phyloP scores from a whole-genome alignment of 2,888 invertebrate genomes.

The Masnerella sp. region DNA sequence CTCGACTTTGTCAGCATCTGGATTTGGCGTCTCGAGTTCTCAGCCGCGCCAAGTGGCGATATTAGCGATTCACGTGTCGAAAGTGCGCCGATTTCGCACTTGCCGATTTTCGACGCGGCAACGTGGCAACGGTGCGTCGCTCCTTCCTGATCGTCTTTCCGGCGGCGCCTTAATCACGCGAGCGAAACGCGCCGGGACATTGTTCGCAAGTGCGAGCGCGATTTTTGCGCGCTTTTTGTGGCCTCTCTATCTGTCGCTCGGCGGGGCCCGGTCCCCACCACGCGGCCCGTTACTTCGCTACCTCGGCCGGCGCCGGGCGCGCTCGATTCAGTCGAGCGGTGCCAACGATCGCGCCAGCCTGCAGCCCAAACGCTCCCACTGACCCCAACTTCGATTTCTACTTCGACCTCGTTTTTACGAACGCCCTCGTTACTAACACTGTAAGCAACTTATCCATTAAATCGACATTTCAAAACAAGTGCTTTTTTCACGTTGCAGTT shows the following conservation, averaged over 20 bases:
- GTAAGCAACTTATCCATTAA: conserved; percentile 55
- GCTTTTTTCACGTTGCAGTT: too few relatives aligned
- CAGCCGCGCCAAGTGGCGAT: too few relatives aligned
- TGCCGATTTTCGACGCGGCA: too few relatives aligned
- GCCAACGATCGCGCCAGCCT: conserved; percentile 58
- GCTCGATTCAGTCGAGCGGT: conserved; percentile 73
- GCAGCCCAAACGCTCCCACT: conserved; percentile 35
- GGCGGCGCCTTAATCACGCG: conserved; percentile 24
- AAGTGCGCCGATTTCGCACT: conserved; percentile 32
- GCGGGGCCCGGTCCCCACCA: conserved; percentile 43
- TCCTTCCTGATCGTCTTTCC: conserved; percentile 54
- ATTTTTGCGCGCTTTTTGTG: conserved; percentile 43
- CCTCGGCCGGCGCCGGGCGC: conserved; percentile 63
- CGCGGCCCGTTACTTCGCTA: conserved; percentile 62
- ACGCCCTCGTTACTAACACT: conserved; percentile 37
- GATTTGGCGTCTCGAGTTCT: too few relatives aligned
- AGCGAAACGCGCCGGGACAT: conserved; percentile 21
- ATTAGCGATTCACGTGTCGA: too few relatives aligned
- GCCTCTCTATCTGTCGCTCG: conserved; percentile 52
- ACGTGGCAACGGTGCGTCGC: conserved; percentile 70
- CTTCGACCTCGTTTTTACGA: conserved; percentile 63
- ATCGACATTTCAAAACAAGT: too few relatives aligned
- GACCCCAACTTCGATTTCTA: conserved; percentile 62
- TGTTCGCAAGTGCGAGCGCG: conserved; percentile 33
- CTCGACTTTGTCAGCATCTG: too few relatives aligned